Evolutionary conservation across 2,797 vertebrate species (phyloP).

Genomic region (Botia almorhae): DNA sequence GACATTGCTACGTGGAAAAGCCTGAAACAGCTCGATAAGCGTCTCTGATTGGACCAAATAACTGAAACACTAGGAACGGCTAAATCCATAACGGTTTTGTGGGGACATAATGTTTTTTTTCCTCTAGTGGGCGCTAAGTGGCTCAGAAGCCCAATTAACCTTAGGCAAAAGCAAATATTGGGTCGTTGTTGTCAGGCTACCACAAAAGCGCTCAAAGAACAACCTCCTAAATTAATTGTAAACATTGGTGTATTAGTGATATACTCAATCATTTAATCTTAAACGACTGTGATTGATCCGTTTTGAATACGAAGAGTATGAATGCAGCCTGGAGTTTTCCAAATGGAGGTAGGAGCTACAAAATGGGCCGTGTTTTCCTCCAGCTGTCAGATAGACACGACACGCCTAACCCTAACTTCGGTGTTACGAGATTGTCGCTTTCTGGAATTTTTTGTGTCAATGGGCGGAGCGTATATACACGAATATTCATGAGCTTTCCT

Average conservation of each 20-base stretch:
- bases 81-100: background rate
- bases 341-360: too few species aligned
- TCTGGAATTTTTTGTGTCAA: too few species aligned
- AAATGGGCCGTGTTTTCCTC: too few species aligned
- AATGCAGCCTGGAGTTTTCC: background rate
- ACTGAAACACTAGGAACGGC: background rate
- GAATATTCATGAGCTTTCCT: too few species aligned
- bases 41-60: conserved; percentile 55
- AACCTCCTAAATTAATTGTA: background rate
- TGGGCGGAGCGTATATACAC: too few species aligned
- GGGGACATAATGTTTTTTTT: background rate
- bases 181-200: background rate
- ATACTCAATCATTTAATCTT: background rate
- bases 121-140: background rate
- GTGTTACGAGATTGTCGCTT: too few species aligned
- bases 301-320: background rate
- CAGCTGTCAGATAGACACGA: too few species aligned
- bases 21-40: background rate
- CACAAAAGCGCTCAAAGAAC: background rate
- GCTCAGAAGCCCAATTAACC: background rate
- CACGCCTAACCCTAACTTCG: too few species aligned
- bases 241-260: too few species aligned
- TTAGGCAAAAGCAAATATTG: background rate
- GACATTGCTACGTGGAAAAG: conserved; percentile 49
- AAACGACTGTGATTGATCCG: background rate